Base-by-base conservation (phyloP, 2,797 vertebrate genomes). In the Melanotaenia maccullochi region DNA sequence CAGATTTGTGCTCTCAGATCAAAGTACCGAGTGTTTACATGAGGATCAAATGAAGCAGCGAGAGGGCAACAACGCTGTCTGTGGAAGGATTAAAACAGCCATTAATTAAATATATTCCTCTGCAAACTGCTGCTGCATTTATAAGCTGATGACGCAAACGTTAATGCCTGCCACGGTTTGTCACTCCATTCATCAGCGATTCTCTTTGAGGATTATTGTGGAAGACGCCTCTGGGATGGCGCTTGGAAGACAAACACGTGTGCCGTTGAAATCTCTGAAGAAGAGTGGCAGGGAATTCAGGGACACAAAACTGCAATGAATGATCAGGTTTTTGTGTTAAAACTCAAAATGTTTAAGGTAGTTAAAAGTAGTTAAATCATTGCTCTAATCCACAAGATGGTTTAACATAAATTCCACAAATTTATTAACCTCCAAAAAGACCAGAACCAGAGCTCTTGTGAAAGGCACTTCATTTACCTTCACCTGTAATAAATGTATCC, bases 71-170 rank as follows among this genome's bases (percentile, higher is more conserved):
- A 90, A 92, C 87, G 85, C 81, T 87, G 64, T 82, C 80, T 55
- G 76, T 62, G 83, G 75, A 67, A 76, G 85, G 83, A 93, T 91
- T 91, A 91, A 91, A 88, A 90, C 80, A 56, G 80, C 78, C 80
- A 91, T 94, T 93, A 92, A 93, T 93, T 89, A 92, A 93, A 93
- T 90, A 93, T 93, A 90, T 89, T 89, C 88, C 89, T 89, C 86
- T 47, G 77, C 86, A 86, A 88, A 87, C 87, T 82, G 84, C 88
- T 81, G 57, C 82, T 84, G 85, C 79, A 83, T 92, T 87, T 73
- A 92, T 87, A 92, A 92, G 85, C 81, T 73, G 87, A 72, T 86
- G 90, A 89, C 79, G 87, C 79, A 89, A 92, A 90, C 87, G 68
- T 78, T 86, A 87, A 84, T 62, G 72, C 83, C 81, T 59, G 87